Percentiles rank a stretch among this genome's conserved stretches.
These are phyloP conservation scores for Cyrtonyx montezumae DNA, from an alignment of 2,113 vertebrate genomes.

Conservation along the genomic window DNA sequence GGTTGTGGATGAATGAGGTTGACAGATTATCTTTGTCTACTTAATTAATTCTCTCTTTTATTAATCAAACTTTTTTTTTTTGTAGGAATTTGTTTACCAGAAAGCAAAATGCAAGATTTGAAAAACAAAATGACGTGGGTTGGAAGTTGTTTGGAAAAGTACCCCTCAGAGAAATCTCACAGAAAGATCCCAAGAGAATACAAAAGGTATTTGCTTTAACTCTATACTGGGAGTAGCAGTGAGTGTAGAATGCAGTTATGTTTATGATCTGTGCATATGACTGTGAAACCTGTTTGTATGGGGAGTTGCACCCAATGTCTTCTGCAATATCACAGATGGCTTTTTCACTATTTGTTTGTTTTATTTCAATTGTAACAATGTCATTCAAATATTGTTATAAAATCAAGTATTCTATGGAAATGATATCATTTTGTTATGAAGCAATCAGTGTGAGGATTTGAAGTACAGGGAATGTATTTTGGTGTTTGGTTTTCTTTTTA, in stretches of 20 bases:
- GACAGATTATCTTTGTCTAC: neutral
- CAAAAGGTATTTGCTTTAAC: conserved; percentile 82
- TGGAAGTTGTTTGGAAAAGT: conserved; percentile 94
- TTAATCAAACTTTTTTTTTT: neutral
- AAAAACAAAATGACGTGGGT: conserved; percentile 83
- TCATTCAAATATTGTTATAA: neutral
- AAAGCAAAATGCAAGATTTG: conserved; percentile 82
- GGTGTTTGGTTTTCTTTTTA: neutral
- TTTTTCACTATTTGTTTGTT: neutral
- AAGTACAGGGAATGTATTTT: neutral
- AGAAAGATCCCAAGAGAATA: conserved; percentile 82
- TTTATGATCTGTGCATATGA: neutral
- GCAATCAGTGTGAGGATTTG: neutral
- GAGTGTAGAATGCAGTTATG: neutral
- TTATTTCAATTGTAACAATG: neutral
- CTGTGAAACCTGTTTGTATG: neutral
- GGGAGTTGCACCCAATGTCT: neutral
- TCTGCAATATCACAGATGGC: neutral
- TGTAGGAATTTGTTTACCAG: conserved; percentile 90
- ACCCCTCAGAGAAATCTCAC: conserved; percentile 79
- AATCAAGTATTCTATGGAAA: neutral
- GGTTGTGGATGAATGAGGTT: neutral
- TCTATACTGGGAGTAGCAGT: neutral
- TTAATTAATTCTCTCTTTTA: neutral
- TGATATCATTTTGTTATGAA: neutral